Base-by-base conservation (phyloP, 2,888 invertebrate species). In the Microchrysa polita region DNA sequence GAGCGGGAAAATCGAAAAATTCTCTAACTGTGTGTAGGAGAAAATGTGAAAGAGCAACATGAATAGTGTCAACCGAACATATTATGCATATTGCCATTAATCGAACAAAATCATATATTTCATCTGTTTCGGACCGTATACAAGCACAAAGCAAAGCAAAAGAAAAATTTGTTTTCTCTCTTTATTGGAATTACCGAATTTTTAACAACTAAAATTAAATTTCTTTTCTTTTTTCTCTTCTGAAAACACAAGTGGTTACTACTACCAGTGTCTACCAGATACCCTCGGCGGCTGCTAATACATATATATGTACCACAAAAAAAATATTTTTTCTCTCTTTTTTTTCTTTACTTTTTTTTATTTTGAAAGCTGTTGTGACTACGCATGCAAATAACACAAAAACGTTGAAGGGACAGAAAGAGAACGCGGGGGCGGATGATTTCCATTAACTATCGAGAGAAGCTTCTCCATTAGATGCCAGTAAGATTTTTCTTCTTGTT, bases 201-300 rank as follows among this genome's bases (percentile, higher is more conserved):
- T 53, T 53, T 23, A 67, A 34, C 53, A n/a, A 67, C 53, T 53
- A 67, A 67, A 67, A 34, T 55, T 20, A 67, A 67, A 53, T 53
- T 27, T 67, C 55, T 67, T 67, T 67, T 67, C 34, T 67, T 27
- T 67, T 63, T 55, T 67, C 65, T 65, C 65, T 48, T 65, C 65
- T 65, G 65, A 65, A n/a, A 48, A 65, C 20, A 22, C 65, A 65
- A 65, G 65, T n/a, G n/a, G n/a, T n/a, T n/a, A n/a, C n/a, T n/a
- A n/a, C n/a, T n/a, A n/a, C n/a, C n/a, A n/a, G n/a, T 48, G 22
- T 65, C 65, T 65, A 65, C 65, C 44, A 65, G 65, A 65, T 22
- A 23, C 65, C 65, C 65, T 44, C 65, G 20, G 20, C 65, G 65
- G 42, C 65, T 48, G 65, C 20, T 34, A 65, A 48, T n/a, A 65